Evolutionary conservation across 2,797 vertebrate genomes (phyloP).

Genomic region (Huso huso): DNA sequence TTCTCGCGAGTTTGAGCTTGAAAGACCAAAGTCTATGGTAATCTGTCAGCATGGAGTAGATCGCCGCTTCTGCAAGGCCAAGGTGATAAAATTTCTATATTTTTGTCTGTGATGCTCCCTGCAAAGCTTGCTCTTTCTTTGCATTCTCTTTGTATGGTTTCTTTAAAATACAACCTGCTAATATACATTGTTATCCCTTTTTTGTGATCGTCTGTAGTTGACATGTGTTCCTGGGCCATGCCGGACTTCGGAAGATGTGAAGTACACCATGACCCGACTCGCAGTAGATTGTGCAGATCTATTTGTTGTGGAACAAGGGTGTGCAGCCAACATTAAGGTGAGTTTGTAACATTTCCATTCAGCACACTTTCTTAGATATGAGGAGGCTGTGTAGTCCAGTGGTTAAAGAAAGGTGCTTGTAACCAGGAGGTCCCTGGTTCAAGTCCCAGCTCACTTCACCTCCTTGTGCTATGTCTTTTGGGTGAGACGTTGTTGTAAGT

Average conservation of each 20-base stretch:
- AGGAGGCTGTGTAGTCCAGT: no score
- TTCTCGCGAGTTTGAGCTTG: constrained; percentile 89
- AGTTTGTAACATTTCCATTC: background rate
- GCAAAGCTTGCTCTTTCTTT: background rate
- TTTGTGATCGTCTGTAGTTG: constrained; percentile 35
- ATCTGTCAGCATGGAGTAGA: constrained; percentile 91
- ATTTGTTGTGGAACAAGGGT: constrained; percentile 89
- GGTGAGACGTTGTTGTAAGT: no score
- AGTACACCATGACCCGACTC: constrained; percentile 94
- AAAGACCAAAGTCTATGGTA: constrained; percentile 84
- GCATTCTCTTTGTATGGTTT: no score
- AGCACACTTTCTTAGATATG: no score
- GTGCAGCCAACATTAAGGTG: constrained; percentile 88
- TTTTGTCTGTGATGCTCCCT: background rate
- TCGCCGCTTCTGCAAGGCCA: constrained; percentile 82
- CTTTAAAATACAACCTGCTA: background rate
- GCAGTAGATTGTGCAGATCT: constrained; percentile 84
- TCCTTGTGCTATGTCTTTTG: no score
- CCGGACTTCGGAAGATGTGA: constrained; percentile 85
- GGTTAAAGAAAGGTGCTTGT: no score
- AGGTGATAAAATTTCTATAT: constrained; percentile 57
- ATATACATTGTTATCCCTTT: constrained; percentile 2
- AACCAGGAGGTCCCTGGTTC: no score
- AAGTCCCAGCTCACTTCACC: no score
- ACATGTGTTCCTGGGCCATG: constrained; percentile 78